Evolutionary conservation across 2,888 invertebrate species (phyloP), one percentile per base, ranked within the genome.

Genomic region (Diarsia brunnea): DNA sequence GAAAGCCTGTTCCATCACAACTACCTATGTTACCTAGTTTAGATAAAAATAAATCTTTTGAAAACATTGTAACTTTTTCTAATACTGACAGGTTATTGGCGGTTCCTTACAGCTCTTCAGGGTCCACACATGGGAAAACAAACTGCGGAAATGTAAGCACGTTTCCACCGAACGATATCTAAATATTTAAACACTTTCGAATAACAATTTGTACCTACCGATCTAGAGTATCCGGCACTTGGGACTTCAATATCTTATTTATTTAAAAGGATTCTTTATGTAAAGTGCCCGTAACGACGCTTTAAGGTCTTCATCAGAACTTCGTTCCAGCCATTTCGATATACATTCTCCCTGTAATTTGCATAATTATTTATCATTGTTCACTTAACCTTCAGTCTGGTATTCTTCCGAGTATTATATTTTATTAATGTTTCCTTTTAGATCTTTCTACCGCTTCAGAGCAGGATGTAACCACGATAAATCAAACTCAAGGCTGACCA

Each of bases 401-500:
- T 76, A 31, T 73, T 64, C 24, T 53, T 47, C 21, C 1, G 3
- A 53, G 58, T 43, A 60, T 60, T 43, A 60, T 60, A 47, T 73
- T 63, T 74, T 58, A 61, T 68, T 60, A 60, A 60, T 65, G 7
- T 58, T 67, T 66, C 19, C 68, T 63, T 81, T 66, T 51, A 63
- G 60, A 53, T 70, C 12, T 74, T 21, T 68, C 10, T 58, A 63
- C 66, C 31, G n/a, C 53, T 65, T 47, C 1, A 27, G 10, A 43
- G 58, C 27, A 68, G 27, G 27, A 68, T 66, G 38, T 60, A 16
- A n/a, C 38, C 12, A 64, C 75, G 21, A 84, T 81, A 75, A 75
- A 81, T 87, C 87, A 87, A 60, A 74, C 27, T 70, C 75, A 69
- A 85, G 68, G 85, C 43, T n/a, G 63, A 51, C 43, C 58, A 53